Conservation (phyloP, 64 coral and sea anemone species). For the Platygyra sinensis region DNA sequence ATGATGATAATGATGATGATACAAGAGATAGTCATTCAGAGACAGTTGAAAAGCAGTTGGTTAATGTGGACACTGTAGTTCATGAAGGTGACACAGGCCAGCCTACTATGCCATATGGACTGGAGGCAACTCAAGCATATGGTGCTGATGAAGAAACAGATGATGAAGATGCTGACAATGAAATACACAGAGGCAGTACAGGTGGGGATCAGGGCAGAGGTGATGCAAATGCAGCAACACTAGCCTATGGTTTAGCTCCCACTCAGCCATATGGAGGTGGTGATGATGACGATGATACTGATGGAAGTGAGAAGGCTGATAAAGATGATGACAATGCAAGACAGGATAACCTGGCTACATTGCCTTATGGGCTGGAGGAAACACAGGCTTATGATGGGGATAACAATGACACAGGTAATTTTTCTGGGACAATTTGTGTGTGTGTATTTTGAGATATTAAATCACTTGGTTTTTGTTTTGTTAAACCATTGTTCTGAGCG, state of each 20-base stretch:
- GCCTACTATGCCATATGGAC: background rate
- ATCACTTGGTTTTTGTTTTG: no score
- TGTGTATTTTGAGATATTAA: no score
- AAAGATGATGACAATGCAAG: background rate
- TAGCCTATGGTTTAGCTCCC: background rate
- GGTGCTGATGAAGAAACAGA: constrained; percentile 38
- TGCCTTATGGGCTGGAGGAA: background rate
- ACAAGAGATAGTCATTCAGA: background rate
- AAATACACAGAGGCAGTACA: background rate
- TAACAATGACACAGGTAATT: constrained; percentile 2
- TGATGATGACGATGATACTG: background rate
- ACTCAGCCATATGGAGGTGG: background rate
- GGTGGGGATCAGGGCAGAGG: background rate
- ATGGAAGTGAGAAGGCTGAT: background rate
- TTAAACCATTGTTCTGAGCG: no score
- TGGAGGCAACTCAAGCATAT: constrained; percentile 49
- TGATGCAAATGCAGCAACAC: background rate
- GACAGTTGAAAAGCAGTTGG: background rate
- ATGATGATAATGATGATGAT: constrained; percentile 14
- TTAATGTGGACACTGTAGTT: background rate
- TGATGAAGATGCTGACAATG: background rate
- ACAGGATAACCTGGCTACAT: background rate
- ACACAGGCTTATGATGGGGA: constrained; percentile 19
- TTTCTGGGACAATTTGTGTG: background rate
- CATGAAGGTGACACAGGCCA: background rate